Percentiles rank a stretch among this genome's conserved stretches.
phyloP scores from a whole-genome alignment of 1,140 invertebrate species.

The Halictus rubicundus region DNA sequence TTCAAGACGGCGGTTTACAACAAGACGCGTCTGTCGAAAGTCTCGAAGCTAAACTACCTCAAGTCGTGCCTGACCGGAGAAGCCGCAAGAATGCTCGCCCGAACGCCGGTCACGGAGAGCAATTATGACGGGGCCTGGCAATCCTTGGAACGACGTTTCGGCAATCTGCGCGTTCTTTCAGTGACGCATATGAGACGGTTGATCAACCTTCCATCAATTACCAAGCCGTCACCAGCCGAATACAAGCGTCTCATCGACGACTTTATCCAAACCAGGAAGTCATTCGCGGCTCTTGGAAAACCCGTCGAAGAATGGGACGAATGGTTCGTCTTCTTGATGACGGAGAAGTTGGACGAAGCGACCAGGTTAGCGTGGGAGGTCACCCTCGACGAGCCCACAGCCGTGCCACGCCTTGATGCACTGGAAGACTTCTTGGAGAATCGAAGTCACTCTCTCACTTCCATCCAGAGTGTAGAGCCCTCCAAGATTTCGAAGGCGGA shows the following conservation, averaged over 20 bases:
- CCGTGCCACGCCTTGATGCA: not conserved
- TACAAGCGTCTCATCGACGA: not conserved
- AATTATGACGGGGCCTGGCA: not conserved
- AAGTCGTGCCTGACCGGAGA: too few relatives aligned
- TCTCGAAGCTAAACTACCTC: too few relatives aligned
- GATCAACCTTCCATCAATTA: not conserved
- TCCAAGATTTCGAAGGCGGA: not conserved
- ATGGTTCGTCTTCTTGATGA: not conserved
- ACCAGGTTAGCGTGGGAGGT: not conserved
- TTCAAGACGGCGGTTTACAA: too few relatives aligned
- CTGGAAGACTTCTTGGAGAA: not conserved
- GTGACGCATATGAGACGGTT: not conserved
- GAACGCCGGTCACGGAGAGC: not conserved
- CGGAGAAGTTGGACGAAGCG: not conserved
- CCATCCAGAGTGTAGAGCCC: not conserved
- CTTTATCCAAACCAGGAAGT: not conserved
- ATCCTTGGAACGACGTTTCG: not conserved
- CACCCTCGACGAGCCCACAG: not conserved
- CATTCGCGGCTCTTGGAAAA: not conserved
- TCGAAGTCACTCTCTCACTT: not conserved
- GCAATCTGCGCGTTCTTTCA: not conserved
- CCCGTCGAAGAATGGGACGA: not conserved
- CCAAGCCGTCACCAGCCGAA: not conserved
- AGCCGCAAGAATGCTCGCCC: too few relatives aligned
- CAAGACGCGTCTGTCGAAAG: too few relatives aligned